phyloP scores from a whole-genome alignment of 1,140 invertebrate species.

The Lysiphlebus fabarum region DNA sequence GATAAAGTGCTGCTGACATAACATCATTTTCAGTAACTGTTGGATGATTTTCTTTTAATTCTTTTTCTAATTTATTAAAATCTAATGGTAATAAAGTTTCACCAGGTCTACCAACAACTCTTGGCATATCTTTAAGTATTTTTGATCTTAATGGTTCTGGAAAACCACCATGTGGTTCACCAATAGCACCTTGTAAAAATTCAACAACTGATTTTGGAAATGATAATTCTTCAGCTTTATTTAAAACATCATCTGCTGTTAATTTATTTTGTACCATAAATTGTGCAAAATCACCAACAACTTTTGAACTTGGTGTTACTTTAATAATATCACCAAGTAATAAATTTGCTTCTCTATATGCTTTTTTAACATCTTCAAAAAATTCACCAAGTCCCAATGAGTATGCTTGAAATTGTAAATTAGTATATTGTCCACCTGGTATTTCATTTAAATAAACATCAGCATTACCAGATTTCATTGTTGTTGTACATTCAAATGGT shows the following conservation, averaged over 20 bases:
- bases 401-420: conserved; percentile 98
- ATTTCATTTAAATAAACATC: conserved; percentile 98
- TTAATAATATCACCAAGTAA: conserved; percentile 97
- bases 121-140: conserved; percentile 86
- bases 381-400: conserved; percentile 96
- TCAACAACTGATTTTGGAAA: conserved; percentile 98
- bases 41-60: conserved; percentile 75
- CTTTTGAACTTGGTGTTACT: conserved; percentile 98
- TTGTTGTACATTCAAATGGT: conserved; percentile 96
- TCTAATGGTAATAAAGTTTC: conserved; percentile 79
- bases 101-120: conserved; percentile 88
- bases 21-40: conserved; percentile 81
- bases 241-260: conserved; percentile 75
- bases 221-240: conserved; percentile 90
- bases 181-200: conserved; percentile 95
- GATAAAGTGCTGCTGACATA: conserved; percentile 95
- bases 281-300: conserved; percentile 97
- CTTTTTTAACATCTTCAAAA: conserved; percentile 97
- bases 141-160: conserved; percentile 90
- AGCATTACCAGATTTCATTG: conserved; percentile 99
- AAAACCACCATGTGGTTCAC: conserved; percentile 93
- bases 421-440: conserved; percentile 99
- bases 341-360: conserved; percentile 93
- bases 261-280: conserved; percentile 99
- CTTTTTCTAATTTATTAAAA: conserved; percentile 78